Evolutionary conservation across 2,888 invertebrate genomes (phyloP).

Genomic region (Oligia fasciuncula): DNA sequence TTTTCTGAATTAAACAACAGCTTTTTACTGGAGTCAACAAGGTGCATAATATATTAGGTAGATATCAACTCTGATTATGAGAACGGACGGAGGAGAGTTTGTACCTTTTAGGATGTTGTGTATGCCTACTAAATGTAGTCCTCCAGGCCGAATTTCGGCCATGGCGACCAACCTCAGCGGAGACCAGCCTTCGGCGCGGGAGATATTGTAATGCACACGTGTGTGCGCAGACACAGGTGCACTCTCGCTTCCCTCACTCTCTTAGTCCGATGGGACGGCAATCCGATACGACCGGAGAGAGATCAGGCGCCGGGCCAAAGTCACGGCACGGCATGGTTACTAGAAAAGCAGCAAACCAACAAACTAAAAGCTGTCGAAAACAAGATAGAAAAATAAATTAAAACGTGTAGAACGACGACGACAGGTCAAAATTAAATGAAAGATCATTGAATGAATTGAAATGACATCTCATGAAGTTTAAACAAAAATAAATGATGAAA

Average conservation of each 20-base stretch:
- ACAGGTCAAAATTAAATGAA: background rate
- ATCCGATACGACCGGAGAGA: no score
- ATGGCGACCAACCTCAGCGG: no score
- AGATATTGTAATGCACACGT: no score
- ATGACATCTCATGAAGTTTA: constrained; percentile 16
- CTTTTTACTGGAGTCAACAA: background rate
- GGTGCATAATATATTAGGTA: background rate
- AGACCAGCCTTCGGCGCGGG: background rate
- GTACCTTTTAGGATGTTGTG: background rate
- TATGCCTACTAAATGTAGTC: background rate
- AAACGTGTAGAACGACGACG: background rate
- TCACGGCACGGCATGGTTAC: background rate
- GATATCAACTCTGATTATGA: background rate
- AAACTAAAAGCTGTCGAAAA: background rate
- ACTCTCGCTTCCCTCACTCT: background rate
- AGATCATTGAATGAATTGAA: constrained; percentile 31
- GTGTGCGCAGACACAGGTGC: no score
- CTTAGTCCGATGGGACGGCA: background rate
- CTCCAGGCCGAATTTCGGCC: background rate
- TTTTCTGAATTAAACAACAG: background rate
- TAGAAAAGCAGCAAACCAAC: background rate
- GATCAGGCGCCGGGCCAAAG: background rate
- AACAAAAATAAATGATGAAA: constrained; percentile 23
- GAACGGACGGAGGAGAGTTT: background rate
- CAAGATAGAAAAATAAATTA: background rate